These are phyloP conservation scores for Cephalopholis sonnerati DNA, from an alignment of 2,113 vertebrate species.

Conservation along the genomic window DNA sequence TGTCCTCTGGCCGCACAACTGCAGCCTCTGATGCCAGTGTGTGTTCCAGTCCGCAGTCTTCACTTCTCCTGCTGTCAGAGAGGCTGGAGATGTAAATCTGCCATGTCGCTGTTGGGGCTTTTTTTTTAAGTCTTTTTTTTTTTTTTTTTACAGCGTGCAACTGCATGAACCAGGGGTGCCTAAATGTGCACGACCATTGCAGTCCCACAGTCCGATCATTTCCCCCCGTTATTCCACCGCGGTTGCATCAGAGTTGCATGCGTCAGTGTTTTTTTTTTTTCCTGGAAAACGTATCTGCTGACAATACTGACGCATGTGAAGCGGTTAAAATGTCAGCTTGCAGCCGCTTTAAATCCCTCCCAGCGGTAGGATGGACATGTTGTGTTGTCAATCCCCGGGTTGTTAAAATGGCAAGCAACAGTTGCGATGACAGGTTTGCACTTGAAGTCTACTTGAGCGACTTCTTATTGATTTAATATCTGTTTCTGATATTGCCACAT, in stretches of 20 bases:
- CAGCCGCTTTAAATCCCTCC: constrained; percentile 59
- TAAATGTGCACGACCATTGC: constrained; percentile 38
- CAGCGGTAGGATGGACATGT: constrained; percentile 41
- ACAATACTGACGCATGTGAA: constrained; percentile 61
- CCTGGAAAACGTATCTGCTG: constrained; percentile 52
- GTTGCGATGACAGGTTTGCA: constrained; percentile 52
- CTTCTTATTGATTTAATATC: constrained; percentile 8
- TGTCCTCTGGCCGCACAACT: constrained; percentile 64
- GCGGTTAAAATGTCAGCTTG: constrained; percentile 63
- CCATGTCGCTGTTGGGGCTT: constrained; percentile 30
- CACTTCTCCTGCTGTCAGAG: constrained; percentile 44
- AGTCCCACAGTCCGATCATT: constrained; percentile 21
- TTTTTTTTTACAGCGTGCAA: constrained; percentile 5
- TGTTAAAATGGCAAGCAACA: constrained; percentile 63
- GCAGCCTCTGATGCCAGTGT: constrained; percentile 53
- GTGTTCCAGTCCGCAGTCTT: constrained; percentile 61
- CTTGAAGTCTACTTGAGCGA: constrained; percentile 24
- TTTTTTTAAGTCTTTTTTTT: background rate
- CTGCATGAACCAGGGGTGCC: constrained; percentile 19
- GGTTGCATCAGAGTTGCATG: constrained; percentile 70
- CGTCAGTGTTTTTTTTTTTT: constrained; percentile 42
- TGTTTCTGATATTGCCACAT: background rate
- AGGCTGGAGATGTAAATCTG: constrained; percentile 50
- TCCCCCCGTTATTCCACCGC: constrained; percentile 37
- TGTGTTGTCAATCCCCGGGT: constrained; percentile 31